phyloP scores from a whole-genome alignment of 2,113 vertebrate species.

The Thymallus thymallus region DNA sequence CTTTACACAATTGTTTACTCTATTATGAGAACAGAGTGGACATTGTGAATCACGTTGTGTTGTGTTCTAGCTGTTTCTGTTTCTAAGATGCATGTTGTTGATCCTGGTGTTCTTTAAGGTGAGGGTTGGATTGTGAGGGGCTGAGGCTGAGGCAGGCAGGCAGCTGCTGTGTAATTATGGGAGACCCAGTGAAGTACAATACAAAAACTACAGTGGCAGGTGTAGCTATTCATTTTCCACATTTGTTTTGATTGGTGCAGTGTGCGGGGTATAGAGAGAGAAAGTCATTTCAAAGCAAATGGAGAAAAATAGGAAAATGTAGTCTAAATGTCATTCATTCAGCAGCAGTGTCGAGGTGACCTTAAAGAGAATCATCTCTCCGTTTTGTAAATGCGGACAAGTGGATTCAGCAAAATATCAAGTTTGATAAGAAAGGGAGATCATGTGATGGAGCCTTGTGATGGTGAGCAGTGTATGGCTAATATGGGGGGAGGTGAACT shows the following conservation, averaged over 20 bases:
- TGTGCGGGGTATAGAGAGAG: not conserved
- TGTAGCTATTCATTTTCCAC: constrained; percentile 39
- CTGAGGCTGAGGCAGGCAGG: constrained; percentile 11
- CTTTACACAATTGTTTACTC: not conserved
- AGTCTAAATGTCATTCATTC: constrained; percentile 83
- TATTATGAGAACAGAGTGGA: too few relatives aligned
- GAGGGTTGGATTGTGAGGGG: constrained; percentile 19
- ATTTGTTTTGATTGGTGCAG: constrained; percentile 49
- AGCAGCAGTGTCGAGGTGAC: constrained; percentile 71
- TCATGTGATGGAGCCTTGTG: too few relatives aligned
- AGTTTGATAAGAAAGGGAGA: constrained; percentile 74
- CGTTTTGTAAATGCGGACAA: constrained; percentile 68
- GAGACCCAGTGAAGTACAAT: constrained; percentile 42
- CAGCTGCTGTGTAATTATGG: constrained; percentile 51
- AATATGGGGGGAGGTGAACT: too few relatives aligned
- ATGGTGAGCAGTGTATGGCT: constrained; percentile 20
- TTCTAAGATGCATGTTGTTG: constrained; percentile 9
- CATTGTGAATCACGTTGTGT: not conserved
- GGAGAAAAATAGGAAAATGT: constrained; percentile 71
- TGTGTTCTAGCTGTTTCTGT: not conserved
- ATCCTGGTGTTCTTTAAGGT: constrained; percentile 35
- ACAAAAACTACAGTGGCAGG: constrained; percentile 37
- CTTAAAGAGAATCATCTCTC: constrained; percentile 73
- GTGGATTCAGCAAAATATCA: constrained; percentile 71
- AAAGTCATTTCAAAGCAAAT: constrained; percentile 65